Evolutionary conservation across 2,113 vertebrate genomes (phyloP), one percentile per base, ranked within the genome.

Genomic region (Motacilla tschutschensis): DNA sequence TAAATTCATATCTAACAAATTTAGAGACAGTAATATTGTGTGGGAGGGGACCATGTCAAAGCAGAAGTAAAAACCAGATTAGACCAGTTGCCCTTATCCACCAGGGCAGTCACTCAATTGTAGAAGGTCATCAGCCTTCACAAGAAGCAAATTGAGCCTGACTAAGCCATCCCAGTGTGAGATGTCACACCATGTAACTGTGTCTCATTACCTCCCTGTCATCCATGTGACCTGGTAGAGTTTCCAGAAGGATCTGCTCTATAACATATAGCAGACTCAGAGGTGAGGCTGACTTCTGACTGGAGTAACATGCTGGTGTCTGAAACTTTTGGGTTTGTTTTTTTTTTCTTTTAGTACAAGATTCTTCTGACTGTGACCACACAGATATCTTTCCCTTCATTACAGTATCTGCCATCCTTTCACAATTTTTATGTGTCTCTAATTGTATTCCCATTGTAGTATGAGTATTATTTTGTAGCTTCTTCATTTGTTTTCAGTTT

Each of bases 401-500:
- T 77, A 43, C 22, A 83, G 6, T 28, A 19, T 84, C 25, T 86
- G 11, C 20, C 51, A 24, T 67, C 22, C 10, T 79, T 57, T 60
- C 50, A 57, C 4, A 57, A 28, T 47, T 70, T 67, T 26, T 59
- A 20, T 17, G 2, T 22, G 8, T 67, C 24, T 93, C 25, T 67
- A 69, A 53, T 26, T 50, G 6, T 33, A 55, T 74, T 77, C 67
- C 54, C 59, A 20, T 83, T 89, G 78, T 44, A 67, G 10, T 48
- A 63, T 74, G 48, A 71, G 75, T 73, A 92, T 91, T 92, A 83
- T 92, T 95, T 92, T 70, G 38, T 89, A 74, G 91, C 62, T 88
- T 80, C 73, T 88, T 94, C 15, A 60, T 82, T 95, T 91, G 38
- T 85, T 85, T 86, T 94, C 64, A 87, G 74, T 47, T 89, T 89